These are phyloP conservation scores for Xerus inauris DNA, from an alignment of 2,113 vertebrate genomes.

Conservation along the genomic window DNA sequence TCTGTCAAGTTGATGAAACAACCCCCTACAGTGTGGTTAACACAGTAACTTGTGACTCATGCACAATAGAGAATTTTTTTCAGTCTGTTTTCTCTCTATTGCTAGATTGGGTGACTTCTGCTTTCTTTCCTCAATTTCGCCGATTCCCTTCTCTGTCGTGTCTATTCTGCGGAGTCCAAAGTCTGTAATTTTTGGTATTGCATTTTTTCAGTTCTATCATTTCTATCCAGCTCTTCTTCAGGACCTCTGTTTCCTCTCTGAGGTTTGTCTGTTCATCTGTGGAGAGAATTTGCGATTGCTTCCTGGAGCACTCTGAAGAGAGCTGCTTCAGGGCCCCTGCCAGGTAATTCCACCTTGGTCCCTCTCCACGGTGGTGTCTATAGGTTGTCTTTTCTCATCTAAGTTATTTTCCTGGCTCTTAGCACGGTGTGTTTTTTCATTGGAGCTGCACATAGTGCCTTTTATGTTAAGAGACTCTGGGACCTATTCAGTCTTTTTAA, in stretches of 20 bases:
- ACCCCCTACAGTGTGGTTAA: background rate
- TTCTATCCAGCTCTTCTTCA: background rate
- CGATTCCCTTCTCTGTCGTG: background rate
- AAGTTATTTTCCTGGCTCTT: background rate
- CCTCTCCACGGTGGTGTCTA: background rate
- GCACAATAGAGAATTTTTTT: background rate
- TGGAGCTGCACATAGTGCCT: background rate
- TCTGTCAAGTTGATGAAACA: background rate
- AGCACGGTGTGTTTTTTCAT: background rate
- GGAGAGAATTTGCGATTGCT: background rate
- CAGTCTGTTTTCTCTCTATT: background rate
- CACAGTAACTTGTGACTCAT: background rate
- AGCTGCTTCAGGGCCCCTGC: background rate
- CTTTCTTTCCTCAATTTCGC: background rate
- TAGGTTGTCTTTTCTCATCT: background rate
- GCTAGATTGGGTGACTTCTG: background rate
- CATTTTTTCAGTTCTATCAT: background rate
- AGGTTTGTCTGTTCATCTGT: background rate
- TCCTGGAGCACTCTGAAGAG: background rate
- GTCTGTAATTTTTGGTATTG: background rate
- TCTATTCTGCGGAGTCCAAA: background rate
- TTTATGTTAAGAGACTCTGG: background rate
- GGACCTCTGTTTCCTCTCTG: background rate
- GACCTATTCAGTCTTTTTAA: background rate
- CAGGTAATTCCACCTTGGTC: background rate